Conservation (phyloP, 1,140 invertebrate species). For the Adoxophyes honmai region DNA sequence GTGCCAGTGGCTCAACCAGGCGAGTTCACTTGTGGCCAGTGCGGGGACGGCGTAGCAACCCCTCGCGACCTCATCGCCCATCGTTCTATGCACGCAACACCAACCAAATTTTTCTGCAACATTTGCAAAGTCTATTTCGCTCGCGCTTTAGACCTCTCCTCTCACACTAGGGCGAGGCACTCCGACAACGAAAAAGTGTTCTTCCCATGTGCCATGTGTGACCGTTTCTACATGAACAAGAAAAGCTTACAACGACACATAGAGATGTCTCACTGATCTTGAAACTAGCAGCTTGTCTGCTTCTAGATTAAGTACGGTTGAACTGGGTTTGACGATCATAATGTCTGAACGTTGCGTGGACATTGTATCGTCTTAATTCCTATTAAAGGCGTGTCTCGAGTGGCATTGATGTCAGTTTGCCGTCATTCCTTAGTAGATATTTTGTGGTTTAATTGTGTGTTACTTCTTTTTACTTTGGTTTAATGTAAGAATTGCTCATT, state of each 20-base stretch:
- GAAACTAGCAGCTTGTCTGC: neutral
- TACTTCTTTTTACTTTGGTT: constrained; percentile 32
- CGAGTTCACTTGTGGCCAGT: constrained; percentile 69
- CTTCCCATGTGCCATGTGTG: constrained; percentile 74
- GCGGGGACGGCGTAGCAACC: constrained; percentile 66
- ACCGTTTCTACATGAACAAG: constrained; percentile 74
- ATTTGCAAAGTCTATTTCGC: constrained; percentile 78
- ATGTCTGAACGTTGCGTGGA: neutral
- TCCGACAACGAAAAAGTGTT: constrained; percentile 68
- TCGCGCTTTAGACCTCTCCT: constrained; percentile 74
- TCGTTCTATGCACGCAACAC: constrained; percentile 67
- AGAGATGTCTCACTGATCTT: constrained; percentile 66
- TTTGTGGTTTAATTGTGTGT: constrained; percentile 25
- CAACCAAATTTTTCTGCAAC: constrained; percentile 74
- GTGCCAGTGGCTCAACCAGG: constrained; percentile 33
- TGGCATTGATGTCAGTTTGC: constrained; percentile 20
- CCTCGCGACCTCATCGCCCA: constrained; percentile 67
- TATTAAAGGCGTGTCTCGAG: neutral
- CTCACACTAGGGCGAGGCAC: constrained; percentile 77
- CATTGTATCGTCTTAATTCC: neutral
- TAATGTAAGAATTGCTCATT: constrained; percentile 56
- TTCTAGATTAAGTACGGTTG: neutral
- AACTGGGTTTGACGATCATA: neutral
- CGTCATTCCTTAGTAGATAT: constrained; percentile 50
- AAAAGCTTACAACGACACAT: constrained; percentile 74